Base-by-base conservation (phyloP, 2,113 vertebrate genomes). In the Anoura caudifer region DNA sequence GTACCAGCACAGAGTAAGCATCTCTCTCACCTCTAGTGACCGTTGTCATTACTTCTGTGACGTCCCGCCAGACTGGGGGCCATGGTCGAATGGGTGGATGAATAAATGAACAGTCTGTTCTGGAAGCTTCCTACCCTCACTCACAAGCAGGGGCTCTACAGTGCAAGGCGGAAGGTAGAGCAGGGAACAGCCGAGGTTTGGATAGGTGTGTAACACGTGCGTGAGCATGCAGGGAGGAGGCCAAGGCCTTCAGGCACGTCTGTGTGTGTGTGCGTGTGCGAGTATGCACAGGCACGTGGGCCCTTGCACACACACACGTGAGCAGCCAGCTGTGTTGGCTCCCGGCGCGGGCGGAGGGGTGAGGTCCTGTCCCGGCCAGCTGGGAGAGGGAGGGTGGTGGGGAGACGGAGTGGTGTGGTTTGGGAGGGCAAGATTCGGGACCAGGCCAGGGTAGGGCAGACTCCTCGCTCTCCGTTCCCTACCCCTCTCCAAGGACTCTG, bases 261-360 rank as follows among this genome's bases (percentile, higher is more conserved):
- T 33, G 19, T 10, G 10, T 52, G 50, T n/a, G 67, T 10, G 24
- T 3, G 36, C 52, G 4, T 36, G 26, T 19, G 75, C 20, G 19
- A n/a, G 75, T 52, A n/a, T 20, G 24, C 69, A 61, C 33, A 61
- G 61, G 75, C 80, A 86, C 38, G 6, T 85, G 87, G 61, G 19
- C 33, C 73, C 73, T 47, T 11, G 12, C 75, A 63, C 24, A 22
- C 4, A n/a, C 5, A 43, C 90, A 65, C 3, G 28, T 81, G 94
- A 92, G 63, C 65, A 45, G 5, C 85, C 91, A 91, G 91, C 75
- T 80, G 43, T 45, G 75, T 13, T 86, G 90, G 52, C 45, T 80
- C 47, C 93, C 61, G 43, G 41, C 14, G 3, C 26, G 31, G 72
- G 38, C 69, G 59, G 61, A 47, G 92, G 75, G 76, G 15, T 80